These are phyloP conservation scores for Myopa testacea DNA, from an alignment of 2,888 invertebrate species.

Conservation along the genomic window DNA sequence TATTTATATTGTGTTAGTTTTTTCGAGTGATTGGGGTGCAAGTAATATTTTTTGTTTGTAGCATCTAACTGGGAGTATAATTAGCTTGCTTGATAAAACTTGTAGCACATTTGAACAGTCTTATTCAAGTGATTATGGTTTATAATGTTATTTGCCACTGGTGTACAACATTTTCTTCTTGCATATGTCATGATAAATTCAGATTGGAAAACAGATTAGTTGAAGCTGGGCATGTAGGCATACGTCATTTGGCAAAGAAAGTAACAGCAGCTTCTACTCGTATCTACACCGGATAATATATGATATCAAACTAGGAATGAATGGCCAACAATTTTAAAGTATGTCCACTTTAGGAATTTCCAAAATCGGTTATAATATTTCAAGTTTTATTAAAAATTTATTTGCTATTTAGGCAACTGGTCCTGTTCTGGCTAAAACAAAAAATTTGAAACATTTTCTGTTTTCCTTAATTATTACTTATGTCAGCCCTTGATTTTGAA, in stretches of 20 bases:
- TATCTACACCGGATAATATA: too few species aligned
- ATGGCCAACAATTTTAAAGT: neutral
- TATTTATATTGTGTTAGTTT: slow-evolving; percentile 24
- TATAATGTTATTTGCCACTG: slow-evolving; percentile 37
- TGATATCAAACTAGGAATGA: neutral
- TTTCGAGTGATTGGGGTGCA: slow-evolving; percentile 20
- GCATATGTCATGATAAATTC: slow-evolving; percentile 31
- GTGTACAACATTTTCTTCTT: neutral
- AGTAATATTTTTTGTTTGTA: slow-evolving; percentile 1
- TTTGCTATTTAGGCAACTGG: too few species aligned
- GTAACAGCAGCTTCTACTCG: too few species aligned
- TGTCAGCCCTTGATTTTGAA: too few species aligned
- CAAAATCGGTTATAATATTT: neutral
- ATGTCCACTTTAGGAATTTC: neutral
- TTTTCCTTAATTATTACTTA: too few species aligned
- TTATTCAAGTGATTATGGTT: slow-evolving; percentile 44
- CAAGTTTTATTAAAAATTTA: neutral
- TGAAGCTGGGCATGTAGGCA: slow-evolving; percentile 38
- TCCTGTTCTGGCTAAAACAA: too few species aligned
- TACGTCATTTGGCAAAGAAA: slow-evolving; percentile 42
- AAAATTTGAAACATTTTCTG: too few species aligned
- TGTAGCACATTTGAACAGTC: slow-evolving; percentile 17
- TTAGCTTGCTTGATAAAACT: neutral
- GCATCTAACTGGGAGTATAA: too few species aligned
- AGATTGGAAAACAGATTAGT: slow-evolving; percentile 14